Percentiles rank a stretch among this genome's conserved stretches.
Conservation (phyloP, 2,888 invertebrate species). For the Ommatoiulus sabulosus region DNA sequence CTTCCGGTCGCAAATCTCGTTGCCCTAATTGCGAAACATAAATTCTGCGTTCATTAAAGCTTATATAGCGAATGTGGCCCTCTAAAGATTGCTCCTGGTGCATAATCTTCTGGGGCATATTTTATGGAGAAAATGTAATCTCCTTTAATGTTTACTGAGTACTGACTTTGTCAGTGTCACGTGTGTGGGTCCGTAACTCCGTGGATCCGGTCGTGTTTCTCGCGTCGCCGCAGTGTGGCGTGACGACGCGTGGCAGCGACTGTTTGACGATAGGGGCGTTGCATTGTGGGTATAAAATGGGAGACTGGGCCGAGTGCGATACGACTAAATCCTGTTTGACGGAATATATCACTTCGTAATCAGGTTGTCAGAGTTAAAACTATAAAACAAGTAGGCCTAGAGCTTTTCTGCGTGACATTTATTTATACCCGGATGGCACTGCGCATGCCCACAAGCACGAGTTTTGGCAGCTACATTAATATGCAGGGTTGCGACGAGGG, state of each 20-base stretch:
- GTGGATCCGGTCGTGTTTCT: not conserved
- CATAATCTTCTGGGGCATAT: constrained; percentile 6
- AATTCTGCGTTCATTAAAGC: not conserved
- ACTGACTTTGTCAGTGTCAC: not conserved
- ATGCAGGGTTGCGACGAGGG: not conserved
- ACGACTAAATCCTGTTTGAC: constrained; percentile 46
- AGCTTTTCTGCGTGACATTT: not conserved
- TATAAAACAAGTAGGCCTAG: constrained; percentile 44
- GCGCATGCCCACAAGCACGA: not conserved
- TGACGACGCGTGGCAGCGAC: not conserved
- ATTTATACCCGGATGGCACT: not conserved
- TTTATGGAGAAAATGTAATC: not conserved
- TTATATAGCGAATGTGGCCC: not conserved
- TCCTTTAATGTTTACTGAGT: not conserved
- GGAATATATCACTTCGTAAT: constrained; percentile 32
- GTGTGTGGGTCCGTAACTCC: not conserved
- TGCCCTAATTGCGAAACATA: not conserved
- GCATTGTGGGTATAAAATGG: not conserved
- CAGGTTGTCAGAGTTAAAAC: constrained; percentile 48
- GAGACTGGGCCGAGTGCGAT: constrained; percentile 25
- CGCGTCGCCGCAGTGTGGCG: not conserved
- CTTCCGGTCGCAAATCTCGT: not conserved
- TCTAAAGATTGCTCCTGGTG: not conserved
- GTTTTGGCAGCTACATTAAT: constrained; percentile 9
- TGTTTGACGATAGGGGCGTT: not conserved